Conservation (phyloP, 2,888 invertebrate species). For the Parnassius apollo region DNA sequence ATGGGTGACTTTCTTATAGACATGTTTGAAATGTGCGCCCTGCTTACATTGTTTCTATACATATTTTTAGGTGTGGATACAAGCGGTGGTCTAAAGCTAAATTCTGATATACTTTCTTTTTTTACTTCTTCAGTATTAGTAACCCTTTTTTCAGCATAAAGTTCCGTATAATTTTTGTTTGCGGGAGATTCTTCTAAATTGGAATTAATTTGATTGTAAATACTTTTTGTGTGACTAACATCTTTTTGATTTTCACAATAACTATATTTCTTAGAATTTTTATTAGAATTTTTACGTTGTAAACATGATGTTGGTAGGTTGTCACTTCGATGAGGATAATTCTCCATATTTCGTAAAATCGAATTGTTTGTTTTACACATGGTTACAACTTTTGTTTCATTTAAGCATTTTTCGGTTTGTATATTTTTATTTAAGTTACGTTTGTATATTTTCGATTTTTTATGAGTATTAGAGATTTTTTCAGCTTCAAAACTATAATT, state of each 20-base stretch:
- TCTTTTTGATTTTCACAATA: background rate
- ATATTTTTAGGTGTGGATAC: conserved; percentile 53
- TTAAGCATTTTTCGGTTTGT: background rate
- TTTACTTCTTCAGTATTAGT: conserved; percentile 9
- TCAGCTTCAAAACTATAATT: conserved; percentile 40
- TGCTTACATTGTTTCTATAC: conserved; percentile 19
- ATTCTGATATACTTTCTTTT: conserved; percentile 34
- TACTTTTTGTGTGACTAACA: background rate
- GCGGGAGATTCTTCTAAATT: background rate
- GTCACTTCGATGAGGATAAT: background rate
- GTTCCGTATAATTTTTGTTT: background rate
- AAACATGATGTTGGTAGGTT: conserved; percentile 2
- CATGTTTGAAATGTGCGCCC: background rate
- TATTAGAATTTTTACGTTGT: background rate
- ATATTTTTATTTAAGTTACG: background rate
- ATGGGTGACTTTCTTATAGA: conserved; percentile 2
- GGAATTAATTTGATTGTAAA: background rate
- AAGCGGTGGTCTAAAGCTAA: conserved; percentile 51
- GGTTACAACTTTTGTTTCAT: background rate
- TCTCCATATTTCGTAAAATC: background rate
- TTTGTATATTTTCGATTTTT: background rate
- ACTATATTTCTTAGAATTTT: background rate
- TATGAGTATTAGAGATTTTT: background rate
- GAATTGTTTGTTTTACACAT: background rate
- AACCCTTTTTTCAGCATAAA: background rate